phyloP scores from a whole-genome alignment of 2,888 invertebrate genomes.

The Dysmachus trigonus region DNA sequence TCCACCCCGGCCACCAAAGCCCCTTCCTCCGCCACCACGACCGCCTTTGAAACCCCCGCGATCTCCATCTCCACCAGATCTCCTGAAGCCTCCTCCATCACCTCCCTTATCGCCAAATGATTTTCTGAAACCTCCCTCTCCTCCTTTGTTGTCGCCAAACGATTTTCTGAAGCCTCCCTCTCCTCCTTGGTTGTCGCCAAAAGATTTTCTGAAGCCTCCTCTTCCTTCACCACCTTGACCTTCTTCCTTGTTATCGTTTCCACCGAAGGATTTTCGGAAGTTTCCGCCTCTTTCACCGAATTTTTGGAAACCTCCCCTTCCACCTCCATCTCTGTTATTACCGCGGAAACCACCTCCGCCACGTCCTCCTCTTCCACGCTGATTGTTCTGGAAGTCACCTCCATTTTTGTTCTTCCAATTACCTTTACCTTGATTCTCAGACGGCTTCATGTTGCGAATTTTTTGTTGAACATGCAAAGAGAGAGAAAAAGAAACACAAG shows the following conservation, averaged over 20 bases:
- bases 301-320: conserved; percentile 60
- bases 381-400: conserved; percentile 50
- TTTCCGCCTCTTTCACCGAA: conserved; percentile 53
- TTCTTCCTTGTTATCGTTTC: conserved; percentile 56
- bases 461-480: conserved; percentile 55
- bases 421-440: conserved; percentile 56
- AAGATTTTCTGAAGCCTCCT: conserved; percentile 51
- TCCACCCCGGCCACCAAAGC: conserved; percentile 53
- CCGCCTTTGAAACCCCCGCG: conserved; percentile 51
- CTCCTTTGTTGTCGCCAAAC: conserved; percentile 51
- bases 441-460: conserved; percentile 56
- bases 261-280: conserved; percentile 59
- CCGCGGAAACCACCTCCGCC: conserved; percentile 53
- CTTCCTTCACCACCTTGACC: conserved; percentile 53
- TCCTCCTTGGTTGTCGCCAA: conserved; percentile 52
- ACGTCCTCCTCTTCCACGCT: conserved; percentile 53
- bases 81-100: background rate
- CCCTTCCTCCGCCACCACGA: conserved; percentile 51
- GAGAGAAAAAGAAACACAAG: conserved; percentile 61
- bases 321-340: conserved; percentile 52
- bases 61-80: conserved; percentile 53
- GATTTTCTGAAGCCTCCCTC: background rate
- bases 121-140: conserved; percentile 41
- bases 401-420: conserved; percentile 53
- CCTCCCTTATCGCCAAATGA: background rate